These are phyloP conservation scores for Drosophila navojoa DNA, from an alignment of 1,140 invertebrate genomes.

Conservation along the genomic window DNA sequence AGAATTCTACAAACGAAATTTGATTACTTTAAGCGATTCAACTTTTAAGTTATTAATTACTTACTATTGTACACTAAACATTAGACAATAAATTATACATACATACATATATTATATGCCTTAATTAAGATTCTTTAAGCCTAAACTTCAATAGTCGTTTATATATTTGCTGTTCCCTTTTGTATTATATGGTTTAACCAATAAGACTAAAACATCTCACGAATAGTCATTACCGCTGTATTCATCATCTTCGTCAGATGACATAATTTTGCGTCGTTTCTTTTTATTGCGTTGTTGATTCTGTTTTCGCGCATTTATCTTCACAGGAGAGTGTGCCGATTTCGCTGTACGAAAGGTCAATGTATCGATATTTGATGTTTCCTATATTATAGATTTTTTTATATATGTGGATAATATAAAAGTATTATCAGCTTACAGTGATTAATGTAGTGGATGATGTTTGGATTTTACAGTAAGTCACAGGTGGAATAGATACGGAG, in stretches of 20 bases:
- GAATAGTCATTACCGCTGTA: constrained; percentile 68
- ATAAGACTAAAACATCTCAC: constrained; percentile 43
- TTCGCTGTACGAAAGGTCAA: constrained; percentile 40
- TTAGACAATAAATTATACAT: constrained; percentile 49
- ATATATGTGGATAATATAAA: not conserved
- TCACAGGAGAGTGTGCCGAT: constrained; percentile 33
- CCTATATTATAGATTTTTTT: constrained; percentile 31
- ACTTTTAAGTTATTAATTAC: constrained; percentile 28
- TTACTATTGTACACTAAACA: constrained; percentile 41
- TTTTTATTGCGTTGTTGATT: constrained; percentile 55
- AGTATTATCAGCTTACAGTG: constrained; percentile 26
- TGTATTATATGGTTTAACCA: constrained; percentile 29
- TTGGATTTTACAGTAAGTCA: constrained; percentile 38
- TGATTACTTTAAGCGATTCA: constrained; percentile 20
- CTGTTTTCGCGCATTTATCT: constrained; percentile 51
- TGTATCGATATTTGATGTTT: constrained; percentile 35
- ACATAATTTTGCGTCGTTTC: constrained; percentile 68
- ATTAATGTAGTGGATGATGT: constrained; percentile 17
- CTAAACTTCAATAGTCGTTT: constrained; percentile 26
- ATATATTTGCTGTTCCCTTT: constrained; percentile 30
- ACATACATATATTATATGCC: constrained; percentile 51
- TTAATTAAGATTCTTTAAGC: constrained; percentile 44
- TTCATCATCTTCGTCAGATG: constrained; percentile 72
- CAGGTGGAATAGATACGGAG: constrained; percentile 22
- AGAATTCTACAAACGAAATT: constrained; percentile 35